phyloP scores from a whole-genome alignment of 2,113 vertebrate genomes.

The Phrynosoma platyrhinos region DNA sequence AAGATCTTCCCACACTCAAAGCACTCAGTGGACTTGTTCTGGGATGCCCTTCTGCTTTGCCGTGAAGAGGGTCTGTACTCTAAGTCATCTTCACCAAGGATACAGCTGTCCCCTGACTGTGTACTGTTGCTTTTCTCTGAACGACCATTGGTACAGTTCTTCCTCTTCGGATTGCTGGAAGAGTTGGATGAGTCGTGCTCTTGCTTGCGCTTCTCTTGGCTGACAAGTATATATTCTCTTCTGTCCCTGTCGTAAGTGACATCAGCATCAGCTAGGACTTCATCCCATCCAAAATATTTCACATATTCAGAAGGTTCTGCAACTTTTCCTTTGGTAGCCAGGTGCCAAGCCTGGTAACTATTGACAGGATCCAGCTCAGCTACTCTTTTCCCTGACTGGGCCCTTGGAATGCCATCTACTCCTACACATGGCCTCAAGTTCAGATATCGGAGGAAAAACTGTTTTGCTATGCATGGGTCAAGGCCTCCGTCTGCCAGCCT shows the following conservation, averaged over 20 bases:
- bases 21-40: slow-evolving; percentile 90
- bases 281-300: slow-evolving; percentile 83
- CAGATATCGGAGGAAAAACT: slow-evolving; percentile 87
- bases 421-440: slow-evolving; percentile 78
- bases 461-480: slow-evolving; percentile 80
- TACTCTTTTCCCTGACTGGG: slow-evolving; percentile 83
- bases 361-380: slow-evolving; percentile 91
- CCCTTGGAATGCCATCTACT: slow-evolving; percentile 62
- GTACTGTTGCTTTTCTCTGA: slow-evolving; percentile 56
- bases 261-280: slow-evolving; percentile 78
- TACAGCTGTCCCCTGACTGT: slow-evolving; percentile 74
- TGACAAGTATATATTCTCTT: slow-evolving; percentile 84
- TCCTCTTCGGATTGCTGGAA: slow-evolving; percentile 73
- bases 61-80: slow-evolving; percentile 87
- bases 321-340: slow-evolving; percentile 90
- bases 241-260: slow-evolving; percentile 88
- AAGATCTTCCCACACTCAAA: slow-evolving; percentile 96
- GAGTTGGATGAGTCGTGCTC: slow-evolving; percentile 76
- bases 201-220: slow-evolving; percentile 88
- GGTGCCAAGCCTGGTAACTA: slow-evolving; percentile 96
- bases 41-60: slow-evolving; percentile 80
- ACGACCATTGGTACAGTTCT: slow-evolving; percentile 72
- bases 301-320: slow-evolving; percentile 86
- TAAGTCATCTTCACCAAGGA: slow-evolving; percentile 75
- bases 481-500: slow-evolving; percentile 63